Evolutionary conservation across 2,888 invertebrate species (phyloP), one percentile per base, ranked within the genome.

Genomic region (Seira sanloemensis): DNA sequence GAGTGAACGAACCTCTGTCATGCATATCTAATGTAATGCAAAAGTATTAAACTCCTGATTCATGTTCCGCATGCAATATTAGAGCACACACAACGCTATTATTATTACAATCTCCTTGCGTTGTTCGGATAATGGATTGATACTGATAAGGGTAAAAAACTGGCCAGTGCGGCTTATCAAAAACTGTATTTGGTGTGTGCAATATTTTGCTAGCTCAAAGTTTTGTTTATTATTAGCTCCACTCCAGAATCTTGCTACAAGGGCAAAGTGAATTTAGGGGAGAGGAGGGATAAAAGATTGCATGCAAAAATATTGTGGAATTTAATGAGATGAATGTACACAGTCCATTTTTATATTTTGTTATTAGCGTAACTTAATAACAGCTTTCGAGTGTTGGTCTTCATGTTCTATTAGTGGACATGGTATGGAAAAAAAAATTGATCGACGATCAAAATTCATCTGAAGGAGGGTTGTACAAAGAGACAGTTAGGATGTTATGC

Each of bases 91-190:
- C 7, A n/a, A n/a, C n/a, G n/a, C n/a, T n/a, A 58, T 58, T 58
- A 58, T 58, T 58, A 58, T 58, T 58, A 58, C 58, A 37, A 4
- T 37, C 37, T 58, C n/a, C n/a, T 58, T 58, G 18, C 58, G 58
- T 58, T n/a, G 58, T n/a, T 16, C 58, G 65, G 74, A 74, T 74
- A 74, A 74, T 74, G 74, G 74, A 74, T 74, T 74, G 74, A 74
- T 58, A 74, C 21, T 37, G 37, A 37, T 37, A 37, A 37, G 37
- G n/a, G 58, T 4, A 58, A 9, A 9, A 58, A 58, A 2, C 18
- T 58, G 58, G 58, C 58, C 58, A 18, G 58, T 58, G 58, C n/a
- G 58, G 58, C 58, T 58, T 58, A 58, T 58, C 58, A 18, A 58
- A 58, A 58, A 58, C 7, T 58, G n/a, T 58, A 58, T 58, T 58